phyloP scores from a whole-genome alignment of 2,797 vertebrate species.

The Hapalemur alaotrensis region DNA sequence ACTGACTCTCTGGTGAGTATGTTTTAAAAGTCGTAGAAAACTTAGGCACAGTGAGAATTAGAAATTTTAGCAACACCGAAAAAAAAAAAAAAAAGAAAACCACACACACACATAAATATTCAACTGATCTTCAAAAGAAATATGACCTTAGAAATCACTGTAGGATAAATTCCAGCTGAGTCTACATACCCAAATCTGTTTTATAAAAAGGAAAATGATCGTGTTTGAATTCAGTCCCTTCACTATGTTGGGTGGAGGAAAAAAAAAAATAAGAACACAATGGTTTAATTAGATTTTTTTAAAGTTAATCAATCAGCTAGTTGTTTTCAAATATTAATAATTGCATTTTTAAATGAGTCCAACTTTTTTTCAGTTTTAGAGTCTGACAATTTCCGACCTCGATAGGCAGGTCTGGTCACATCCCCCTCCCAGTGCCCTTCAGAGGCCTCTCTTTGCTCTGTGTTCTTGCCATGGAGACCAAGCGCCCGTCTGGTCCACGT shows the following conservation, averaged over 20 bases:
- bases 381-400: neutral
- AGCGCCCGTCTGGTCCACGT: rapidly evolving
- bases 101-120: conserved; percentile 51
- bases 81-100: neutral
- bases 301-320: neutral
- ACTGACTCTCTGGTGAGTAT: neutral
- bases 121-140: conserved; percentile 58
- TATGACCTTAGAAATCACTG: conserved; percentile 39
- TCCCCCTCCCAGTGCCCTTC: neutral
- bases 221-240: neutral
- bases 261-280: neutral
- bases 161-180: neutral
- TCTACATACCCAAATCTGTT: neutral
- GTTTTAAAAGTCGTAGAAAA: conserved; percentile 38
- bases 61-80: conserved; percentile 39
- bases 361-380: neutral
- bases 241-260: too few species aligned
- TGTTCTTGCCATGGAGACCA: neutral
- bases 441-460: neutral
- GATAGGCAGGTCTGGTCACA: neutral
- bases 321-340: conserved; percentile 27
- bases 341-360: neutral
- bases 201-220: neutral
- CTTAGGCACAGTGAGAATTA: neutral
- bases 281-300: conserved; percentile 9